phyloP scores from a whole-genome alignment of 2,113 vertebrate genomes.

The Pan troglodytes region DNA sequence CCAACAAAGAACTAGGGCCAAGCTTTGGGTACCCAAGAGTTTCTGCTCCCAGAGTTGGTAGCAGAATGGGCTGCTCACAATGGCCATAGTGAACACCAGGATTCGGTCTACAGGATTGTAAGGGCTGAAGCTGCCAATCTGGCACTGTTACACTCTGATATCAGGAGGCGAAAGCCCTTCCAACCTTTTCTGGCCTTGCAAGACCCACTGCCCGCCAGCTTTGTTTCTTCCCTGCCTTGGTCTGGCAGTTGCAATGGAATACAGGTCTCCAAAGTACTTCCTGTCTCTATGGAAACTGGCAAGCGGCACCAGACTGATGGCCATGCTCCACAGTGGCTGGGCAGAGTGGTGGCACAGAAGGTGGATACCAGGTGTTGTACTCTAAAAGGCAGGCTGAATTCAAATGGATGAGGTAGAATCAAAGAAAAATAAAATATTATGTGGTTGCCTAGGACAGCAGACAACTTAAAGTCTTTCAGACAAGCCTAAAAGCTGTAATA shows the following conservation, averaged over 20 bases:
- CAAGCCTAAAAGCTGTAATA: background rate
- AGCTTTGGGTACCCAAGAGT: background rate
- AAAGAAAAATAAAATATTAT: slow-evolving; percentile 39
- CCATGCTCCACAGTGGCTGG: slow-evolving; percentile 52
- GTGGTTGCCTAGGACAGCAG: background rate
- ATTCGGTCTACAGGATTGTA: slow-evolving; percentile 61
- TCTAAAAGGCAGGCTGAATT: slow-evolving; percentile 6
- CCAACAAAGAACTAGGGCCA: slow-evolving; percentile 52
- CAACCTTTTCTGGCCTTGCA: slow-evolving; percentile 78
- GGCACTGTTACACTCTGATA: slow-evolving; percentile 48
- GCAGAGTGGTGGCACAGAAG: slow-evolving; percentile 56
- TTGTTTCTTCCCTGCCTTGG: slow-evolving; percentile 67
- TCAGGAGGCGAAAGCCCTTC: slow-evolving; percentile 68
- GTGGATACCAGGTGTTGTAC: slow-evolving; percentile 68
- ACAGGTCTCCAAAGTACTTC: slow-evolving; percentile 62
- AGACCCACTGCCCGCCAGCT: slow-evolving; percentile 71
- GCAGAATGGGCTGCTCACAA: slow-evolving; percentile 44
- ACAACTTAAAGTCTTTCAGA: background rate
- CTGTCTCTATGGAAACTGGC: slow-evolving; percentile 80
- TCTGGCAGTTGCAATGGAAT: slow-evolving; percentile 66
- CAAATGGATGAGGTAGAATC: background rate
- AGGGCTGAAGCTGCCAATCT: slow-evolving; percentile 47
- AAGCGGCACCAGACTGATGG: slow-evolving; percentile 6
- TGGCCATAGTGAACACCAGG: background rate
- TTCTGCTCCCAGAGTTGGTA: slow-evolving; percentile 5